Evolutionary conservation across 2,113 vertebrate species (phyloP), one percentile per base, ranked within the genome.

Genomic region (Neodon shergylaensis): DNA sequence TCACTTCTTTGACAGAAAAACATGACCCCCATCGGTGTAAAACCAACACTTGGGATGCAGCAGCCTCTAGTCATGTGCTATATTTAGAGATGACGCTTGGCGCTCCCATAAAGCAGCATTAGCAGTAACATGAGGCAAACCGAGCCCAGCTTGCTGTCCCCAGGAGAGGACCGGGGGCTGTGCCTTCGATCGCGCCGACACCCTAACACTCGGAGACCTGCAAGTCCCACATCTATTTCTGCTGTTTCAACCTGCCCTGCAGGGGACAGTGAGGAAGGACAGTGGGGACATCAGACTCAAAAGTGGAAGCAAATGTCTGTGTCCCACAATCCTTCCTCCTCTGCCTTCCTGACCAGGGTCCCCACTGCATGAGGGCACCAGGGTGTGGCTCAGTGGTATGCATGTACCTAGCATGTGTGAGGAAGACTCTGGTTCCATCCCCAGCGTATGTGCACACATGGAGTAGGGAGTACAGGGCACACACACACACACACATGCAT

Each of bases 81-180:
- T 76, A 54, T 93, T 96, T 96, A 94, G 58, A 87, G 66, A 92
- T 44, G 76, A 78, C 26, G 63, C 68, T 85, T 78, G 17, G 65
- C 22, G 47, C 82, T 24, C 83, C 78, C 8, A 83, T 81, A 66
- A 89, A 94, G 47, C 78, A 49, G 54, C 44, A n/a, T 42, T 63
- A 47, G 39, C 84, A 79, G 3, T 19, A 42, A 72, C 26, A 42
- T 9, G 31, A n/a, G 91, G 54, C 12, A 49, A 94, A 78, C 31
- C 36, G 77, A 78, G 44, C 8, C 2, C 0, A 24, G 44, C n/a
- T 16, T 5, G 13, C 26, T 9, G 24, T 39, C 72, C 54, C 22
- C 89, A 16, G 31, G 13, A 44, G 7, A 17, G 10, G 17, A 12
- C 0, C 8, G 47, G 24, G 52, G 24, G 31, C 76, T 9, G 0